A percentile compares a stretch with the other conserved stretches of the same genome.
phyloP scores from a whole-genome alignment of 2,888 invertebrate species.

The Morinoia aosen region DNA sequence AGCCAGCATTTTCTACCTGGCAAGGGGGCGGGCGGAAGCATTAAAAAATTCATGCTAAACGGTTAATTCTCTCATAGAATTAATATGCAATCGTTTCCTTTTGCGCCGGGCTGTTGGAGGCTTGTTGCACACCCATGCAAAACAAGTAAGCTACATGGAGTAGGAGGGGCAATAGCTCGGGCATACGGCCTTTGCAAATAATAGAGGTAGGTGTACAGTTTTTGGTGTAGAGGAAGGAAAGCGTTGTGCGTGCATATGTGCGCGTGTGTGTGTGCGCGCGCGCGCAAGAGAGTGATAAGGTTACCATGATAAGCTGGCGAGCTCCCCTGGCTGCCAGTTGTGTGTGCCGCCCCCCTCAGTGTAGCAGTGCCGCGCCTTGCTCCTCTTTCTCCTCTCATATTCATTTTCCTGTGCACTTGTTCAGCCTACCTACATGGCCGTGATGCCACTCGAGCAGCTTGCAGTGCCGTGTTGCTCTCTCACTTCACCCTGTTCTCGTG shows the following conservation, averaged over 20 bases:
- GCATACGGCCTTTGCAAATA: too few relatives aligned
- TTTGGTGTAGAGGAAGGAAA: conserved; percentile 22
- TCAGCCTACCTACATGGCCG: neutral
- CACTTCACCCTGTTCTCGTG: neutral
- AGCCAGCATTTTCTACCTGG: conserved; percentile 12
- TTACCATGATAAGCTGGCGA: conserved; percentile 10
- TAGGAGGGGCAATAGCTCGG: too few relatives aligned
- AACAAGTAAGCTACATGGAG: too few relatives aligned
- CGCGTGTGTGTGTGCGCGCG: neutral
- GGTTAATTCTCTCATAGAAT: neutral
- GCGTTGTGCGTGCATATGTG: neutral
- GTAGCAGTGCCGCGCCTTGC: neutral
- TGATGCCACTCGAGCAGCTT: neutral
- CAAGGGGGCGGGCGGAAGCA: neutral
- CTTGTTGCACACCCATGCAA: neutral
- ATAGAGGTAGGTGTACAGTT: neutral
- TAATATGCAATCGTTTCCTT: neutral
- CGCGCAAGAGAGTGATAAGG: neutral
- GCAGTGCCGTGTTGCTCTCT: neutral
- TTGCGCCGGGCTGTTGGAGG: neutral
- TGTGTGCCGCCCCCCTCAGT: neutral
- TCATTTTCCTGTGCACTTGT: neutral
- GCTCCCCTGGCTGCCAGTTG: conserved; percentile 14
- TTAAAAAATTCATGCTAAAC: neutral
- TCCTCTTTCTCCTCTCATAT: neutral